Evolutionary conservation across 1,140 invertebrate species (phyloP).

Genomic region (Orchestia grillus): DNA sequence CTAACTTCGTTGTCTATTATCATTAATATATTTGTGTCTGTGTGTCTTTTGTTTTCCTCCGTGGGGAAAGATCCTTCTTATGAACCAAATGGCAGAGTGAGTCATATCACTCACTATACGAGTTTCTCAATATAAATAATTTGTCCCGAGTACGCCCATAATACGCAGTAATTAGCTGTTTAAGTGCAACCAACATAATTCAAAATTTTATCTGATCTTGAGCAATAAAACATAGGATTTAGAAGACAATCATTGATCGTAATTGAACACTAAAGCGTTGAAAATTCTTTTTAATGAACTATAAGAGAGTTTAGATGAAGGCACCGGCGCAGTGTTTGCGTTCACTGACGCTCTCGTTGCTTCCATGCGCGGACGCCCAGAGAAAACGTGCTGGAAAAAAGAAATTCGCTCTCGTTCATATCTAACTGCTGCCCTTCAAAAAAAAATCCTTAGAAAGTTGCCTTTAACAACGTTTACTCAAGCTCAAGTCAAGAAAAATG

Average conservation of each 20-base stretch:
- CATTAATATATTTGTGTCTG: too few species aligned
- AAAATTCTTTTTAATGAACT: not conserved
- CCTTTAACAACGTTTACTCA: conserved; percentile 55
- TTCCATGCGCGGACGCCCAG: not conserved
- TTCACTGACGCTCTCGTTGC: not conserved
- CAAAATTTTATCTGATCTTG: not conserved
- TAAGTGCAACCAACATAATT: too few species aligned
- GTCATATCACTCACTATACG: too few species aligned
- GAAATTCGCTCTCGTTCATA: not conserved
- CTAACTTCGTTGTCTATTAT: too few species aligned
- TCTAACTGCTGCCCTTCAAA: not conserved
- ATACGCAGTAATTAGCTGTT: too few species aligned
- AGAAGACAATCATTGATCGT: not conserved
- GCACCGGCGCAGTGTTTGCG: not conserved
- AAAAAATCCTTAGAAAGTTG: conserved; percentile 16
- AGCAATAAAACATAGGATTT: not conserved
- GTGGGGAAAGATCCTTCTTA: too few species aligned
- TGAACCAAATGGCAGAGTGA: too few species aligned
- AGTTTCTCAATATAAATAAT: too few species aligned
- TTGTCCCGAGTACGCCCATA: too few species aligned
- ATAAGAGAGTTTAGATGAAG: not conserved
- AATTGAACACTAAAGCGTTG: not conserved
- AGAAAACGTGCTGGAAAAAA: not conserved
- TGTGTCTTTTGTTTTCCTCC: too few species aligned
- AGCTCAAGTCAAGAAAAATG: conserved; percentile 54